Conservation (phyloP, 2,113 vertebrate species). For the Donacobius atricapilla region DNA sequence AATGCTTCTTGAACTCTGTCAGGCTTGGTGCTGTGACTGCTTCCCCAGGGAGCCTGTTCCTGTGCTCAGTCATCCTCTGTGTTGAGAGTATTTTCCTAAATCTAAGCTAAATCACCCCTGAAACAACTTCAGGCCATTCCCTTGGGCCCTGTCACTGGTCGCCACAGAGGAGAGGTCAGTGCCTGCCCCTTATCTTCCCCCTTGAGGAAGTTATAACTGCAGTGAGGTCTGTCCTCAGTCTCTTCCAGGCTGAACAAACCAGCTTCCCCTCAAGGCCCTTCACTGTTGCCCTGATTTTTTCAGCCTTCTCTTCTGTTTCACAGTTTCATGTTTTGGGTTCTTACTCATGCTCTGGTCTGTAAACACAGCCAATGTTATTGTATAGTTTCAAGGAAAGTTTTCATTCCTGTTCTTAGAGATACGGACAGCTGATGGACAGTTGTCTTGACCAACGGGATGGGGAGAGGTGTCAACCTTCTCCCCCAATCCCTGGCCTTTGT, state of each 20-base stretch:
- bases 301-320: too few relatives aligned
- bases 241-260: neutral
- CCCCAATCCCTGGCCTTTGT: too few relatives aligned
- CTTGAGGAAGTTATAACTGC: neutral
- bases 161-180: neutral
- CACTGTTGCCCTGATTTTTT: too few relatives aligned
- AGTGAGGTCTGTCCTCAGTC: fast-evolving
- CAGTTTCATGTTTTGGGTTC: too few relatives aligned
- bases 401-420: too few relatives aligned
- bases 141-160: fast-evolving
- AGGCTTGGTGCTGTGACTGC: neutral
- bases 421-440: too few relatives aligned
- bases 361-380: too few relatives aligned
- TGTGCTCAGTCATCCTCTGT: neutral
- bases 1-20: neutral
- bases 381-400: too few relatives aligned
- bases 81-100: neutral
- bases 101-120: neutral
- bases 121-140: neutral
- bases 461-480: too few relatives aligned
- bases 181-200: too few relatives aligned
- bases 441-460: too few relatives aligned
- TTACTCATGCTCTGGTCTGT: too few relatives aligned
- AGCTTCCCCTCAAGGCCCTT: neutral
- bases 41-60: neutral